These are phyloP conservation scores for Chloroceryle amazona DNA, from an alignment of 2,797 vertebrate species.

Conservation along the genomic window DNA sequence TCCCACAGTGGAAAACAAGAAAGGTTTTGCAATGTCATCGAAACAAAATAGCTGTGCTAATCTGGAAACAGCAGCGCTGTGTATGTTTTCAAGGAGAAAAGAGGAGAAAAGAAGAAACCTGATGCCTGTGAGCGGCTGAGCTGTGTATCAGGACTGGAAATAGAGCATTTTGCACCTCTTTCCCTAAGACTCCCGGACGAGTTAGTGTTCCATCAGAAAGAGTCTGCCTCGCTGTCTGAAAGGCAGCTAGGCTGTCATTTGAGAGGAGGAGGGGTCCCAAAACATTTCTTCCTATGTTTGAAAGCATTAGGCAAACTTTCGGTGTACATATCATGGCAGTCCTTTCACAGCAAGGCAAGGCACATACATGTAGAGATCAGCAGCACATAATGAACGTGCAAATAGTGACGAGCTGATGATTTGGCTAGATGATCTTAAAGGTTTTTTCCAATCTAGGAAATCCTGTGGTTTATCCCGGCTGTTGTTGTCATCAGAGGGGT, in stretches of 20 bases:
- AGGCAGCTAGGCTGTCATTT: background rate
- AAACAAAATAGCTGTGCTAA: conserved; percentile 10
- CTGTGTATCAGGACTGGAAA: background rate
- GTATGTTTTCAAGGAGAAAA: background rate
- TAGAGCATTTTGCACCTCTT: background rate
- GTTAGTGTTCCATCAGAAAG: background rate
- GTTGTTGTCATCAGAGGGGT: background rate
- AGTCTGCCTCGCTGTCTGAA: background rate
- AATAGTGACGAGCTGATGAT: background rate
- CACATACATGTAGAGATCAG: background rate
- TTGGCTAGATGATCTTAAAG: too few relatives aligned
- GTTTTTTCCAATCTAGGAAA: too few relatives aligned
- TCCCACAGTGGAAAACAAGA: background rate
- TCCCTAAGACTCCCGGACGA: background rate
- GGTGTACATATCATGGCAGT: background rate
- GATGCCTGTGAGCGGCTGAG: background rate
- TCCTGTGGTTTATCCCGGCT: background rate
- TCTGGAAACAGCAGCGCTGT: background rate
- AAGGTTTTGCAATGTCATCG: conserved; percentile 32
- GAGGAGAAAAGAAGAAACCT: background rate
- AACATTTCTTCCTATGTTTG: background rate
- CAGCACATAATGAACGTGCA: background rate
- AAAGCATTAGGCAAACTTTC: background rate
- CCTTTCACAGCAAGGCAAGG: background rate
- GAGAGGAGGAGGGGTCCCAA: background rate